These are phyloP conservation scores for Mycetomoellerius zeteki DNA, from an alignment of 1,140 invertebrate species.

Conservation along the genomic window DNA sequence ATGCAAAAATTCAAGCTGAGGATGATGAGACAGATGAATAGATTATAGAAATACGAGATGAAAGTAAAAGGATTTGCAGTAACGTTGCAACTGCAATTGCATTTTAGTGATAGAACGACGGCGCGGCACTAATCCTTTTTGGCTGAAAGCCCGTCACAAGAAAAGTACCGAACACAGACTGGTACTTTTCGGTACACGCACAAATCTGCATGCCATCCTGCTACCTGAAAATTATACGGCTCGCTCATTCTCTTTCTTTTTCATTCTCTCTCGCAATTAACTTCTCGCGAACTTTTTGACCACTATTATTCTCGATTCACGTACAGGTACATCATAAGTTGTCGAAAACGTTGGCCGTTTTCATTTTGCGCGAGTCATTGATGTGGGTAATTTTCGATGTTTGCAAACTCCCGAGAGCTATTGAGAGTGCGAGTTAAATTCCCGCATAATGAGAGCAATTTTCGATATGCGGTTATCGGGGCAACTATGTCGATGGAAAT, in stretches of 20 bases:
- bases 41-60: not conserved
- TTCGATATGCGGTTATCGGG: not conserved
- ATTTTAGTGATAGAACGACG: conserved; percentile 69
- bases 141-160: conserved; percentile 74
- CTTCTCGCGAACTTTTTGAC: conserved; percentile 27
- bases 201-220: conserved; percentile 17
- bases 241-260: not conserved
- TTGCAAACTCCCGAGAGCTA: not conserved
- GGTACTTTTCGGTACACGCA: not conserved
- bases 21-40: not conserved
- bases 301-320: conserved; percentile 55
- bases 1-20: not conserved
- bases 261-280: conserved; percentile 45
- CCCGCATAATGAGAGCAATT: conserved; percentile 12
- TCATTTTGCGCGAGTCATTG: conserved; percentile 16
- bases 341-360: not conserved
- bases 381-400: conserved; percentile 11
- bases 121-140: conserved; percentile 78
- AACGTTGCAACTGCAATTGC: conserved; percentile 31
- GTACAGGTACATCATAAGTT: not conserved
- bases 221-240: conserved; percentile 56
- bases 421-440: not conserved
- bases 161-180: not conserved
- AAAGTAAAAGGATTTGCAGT: conserved; percentile 33
- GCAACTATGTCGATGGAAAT: not conserved